A percentile compares a stretch with the other conserved stretches of the same genome.
These are phyloP conservation scores for Aurelia sp. DNA, from an alignment of 30 jellyfish, hydroid and myxozoan genomes.

Conservation along the genomic window DNA sequence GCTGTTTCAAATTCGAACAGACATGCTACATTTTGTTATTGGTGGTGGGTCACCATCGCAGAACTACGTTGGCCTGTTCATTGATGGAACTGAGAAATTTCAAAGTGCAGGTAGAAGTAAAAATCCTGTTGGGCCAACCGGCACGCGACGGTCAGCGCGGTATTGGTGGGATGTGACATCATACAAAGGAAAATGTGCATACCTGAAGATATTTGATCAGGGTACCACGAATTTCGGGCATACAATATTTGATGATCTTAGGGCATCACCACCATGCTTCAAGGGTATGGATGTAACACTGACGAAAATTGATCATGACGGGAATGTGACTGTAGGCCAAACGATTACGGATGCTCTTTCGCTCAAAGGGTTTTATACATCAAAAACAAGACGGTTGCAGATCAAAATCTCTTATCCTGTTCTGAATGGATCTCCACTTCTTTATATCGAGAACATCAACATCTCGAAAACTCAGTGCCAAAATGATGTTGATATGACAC, in stretches of 20 bases:
- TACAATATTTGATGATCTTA: constrained; percentile 49
- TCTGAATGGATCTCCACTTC: constrained; percentile 19
- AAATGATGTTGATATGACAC: background rate
- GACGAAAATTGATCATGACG: constrained; percentile 7
- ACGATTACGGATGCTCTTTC: background rate
- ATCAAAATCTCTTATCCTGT: constrained; percentile 24
- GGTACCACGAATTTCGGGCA: constrained; percentile 34
- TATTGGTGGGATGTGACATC: constrained; percentile 64
- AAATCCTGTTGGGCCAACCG: background rate
- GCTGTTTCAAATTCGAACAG: constrained; percentile 44
- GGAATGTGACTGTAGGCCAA: constrained; percentile 4
- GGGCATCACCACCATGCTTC: constrained; percentile 66
- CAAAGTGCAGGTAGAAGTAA: constrained; percentile 25
- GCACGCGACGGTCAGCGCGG: constrained; percentile 8
- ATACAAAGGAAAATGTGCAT: constrained; percentile 35
- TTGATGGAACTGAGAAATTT: constrained; percentile 29
- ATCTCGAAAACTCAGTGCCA: constrained; percentile 1
- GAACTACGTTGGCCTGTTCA: constrained; percentile 15
- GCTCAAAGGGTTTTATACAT: constrained; percentile 36
- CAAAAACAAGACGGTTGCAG: constrained; percentile 20
- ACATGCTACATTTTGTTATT: constrained; percentile 29
- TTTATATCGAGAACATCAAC: constrained; percentile 2
- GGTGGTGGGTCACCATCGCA: constrained; percentile 61
- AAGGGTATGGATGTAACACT: constrained; percentile 34
- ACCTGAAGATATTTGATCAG: constrained; percentile 23